phyloP scores from a whole-genome alignment of 2,113 vertebrate genomes.

The human (Homo sapiens) region GRCh38 chr20:8129501-8130000 shows the following conservation, averaged over 20 bases:
- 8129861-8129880: neutral
- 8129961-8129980: neutral
- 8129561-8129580: neutral
- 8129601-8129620: neutral
- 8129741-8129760: slow-evolving; percentile 22
- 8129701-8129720: neutral
- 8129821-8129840: neutral
- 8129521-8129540: neutral
- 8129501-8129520: neutral
- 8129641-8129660: neutral
- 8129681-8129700: neutral
- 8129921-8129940: neutral
- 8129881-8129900: neutral
- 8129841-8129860: neutral
- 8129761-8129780: neutral
- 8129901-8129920: neutral
- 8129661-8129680: neutral
- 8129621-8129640: neutral
- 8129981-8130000: neutral
- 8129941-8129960: neutral
- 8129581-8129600: neutral
- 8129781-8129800: neutral
- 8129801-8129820: neutral
- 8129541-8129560: neutral
- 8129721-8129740: neutral